Base-by-base conservation (phyloP, 2,113 vertebrate genomes). In the Panthera uncia region DNA sequence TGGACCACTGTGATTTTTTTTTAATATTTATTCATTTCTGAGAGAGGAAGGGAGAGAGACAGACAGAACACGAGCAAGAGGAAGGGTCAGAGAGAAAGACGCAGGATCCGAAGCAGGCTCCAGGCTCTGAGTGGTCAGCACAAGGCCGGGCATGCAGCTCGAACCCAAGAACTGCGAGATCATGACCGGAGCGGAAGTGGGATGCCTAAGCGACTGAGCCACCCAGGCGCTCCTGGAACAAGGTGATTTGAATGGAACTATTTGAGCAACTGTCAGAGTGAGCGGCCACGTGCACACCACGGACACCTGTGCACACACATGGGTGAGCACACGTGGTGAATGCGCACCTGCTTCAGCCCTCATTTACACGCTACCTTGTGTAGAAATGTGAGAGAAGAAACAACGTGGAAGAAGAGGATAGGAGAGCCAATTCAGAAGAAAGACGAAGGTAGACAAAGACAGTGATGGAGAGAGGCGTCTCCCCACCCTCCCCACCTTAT, bases 281-380 rank as follows among this genome's bases (percentile, higher is more conserved):
- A 81, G n/a, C 45, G 3, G 10, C 10, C 10, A 19, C 6, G 7
- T 29, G 41, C 5, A 61, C 5, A 73, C 73, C 27, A 16, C 10
- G 8, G 57, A 13, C 12, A 38, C 4, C 0, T 10, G 1, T 15
- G 11, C 25, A 36, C 4, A 76, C 33, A 45, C 16, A 38, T 45
- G 38, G 21, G 7, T 33, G 5, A 31, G 48, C n/a, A 36, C 3
- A 16, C 36, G 33, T 10, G 8, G 25, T 15, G 48, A 71, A 55
- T 3, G 9, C 7, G 14, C 3, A 11, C 11, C 36, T 0, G 0
- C 12, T 15, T 36, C 19, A 57, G 11, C 5, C 19, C 27, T 61
- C 29, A n/a, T 73, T 71, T 65, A 23, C 21, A 74, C 38, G 55
- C 8, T 9, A 7, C 7, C 38, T 55, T 94, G 57, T 61, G 6